These are phyloP conservation scores for Teleiodes luculella DNA, from an alignment of 2,888 invertebrate genomes.

Conservation along the genomic window DNA sequence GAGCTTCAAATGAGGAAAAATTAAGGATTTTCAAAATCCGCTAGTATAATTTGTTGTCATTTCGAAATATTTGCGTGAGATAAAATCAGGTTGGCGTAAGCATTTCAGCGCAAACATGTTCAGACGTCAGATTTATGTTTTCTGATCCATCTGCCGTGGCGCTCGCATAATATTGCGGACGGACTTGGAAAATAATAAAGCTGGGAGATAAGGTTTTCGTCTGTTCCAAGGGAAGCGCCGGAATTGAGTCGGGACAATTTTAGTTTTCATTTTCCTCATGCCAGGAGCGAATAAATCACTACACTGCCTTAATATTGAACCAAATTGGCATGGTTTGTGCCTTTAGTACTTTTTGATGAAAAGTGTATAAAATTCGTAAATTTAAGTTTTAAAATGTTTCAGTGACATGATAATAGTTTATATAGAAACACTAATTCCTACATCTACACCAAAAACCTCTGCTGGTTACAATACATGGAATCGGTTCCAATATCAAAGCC, in stretches of 20 bases:
- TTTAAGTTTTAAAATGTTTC: too few relatives aligned
- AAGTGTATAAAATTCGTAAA: too few relatives aligned
- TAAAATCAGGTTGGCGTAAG: conserved; percentile 34
- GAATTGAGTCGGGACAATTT: conserved; percentile 63
- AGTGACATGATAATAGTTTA: too few relatives aligned
- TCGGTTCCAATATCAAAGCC: background rate
- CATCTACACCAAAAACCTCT: too few relatives aligned
- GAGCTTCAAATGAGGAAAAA: conserved; percentile 1
- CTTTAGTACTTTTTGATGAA: too few relatives aligned
- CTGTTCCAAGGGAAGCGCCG: conserved; percentile 53
- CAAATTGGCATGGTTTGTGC: background rate
- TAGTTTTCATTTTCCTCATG: conserved; percentile 63
- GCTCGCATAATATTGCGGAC: conserved; percentile 71
- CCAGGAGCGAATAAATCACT: conserved; percentile 52
- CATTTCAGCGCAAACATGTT: conserved; percentile 63
- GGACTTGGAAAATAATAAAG: conserved; percentile 71
- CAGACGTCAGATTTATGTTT: conserved; percentile 71
- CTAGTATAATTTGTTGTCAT: conserved; percentile 9
- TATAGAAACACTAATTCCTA: too few relatives aligned
- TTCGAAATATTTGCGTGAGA: conserved; percentile 25
- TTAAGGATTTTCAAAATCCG: background rate
- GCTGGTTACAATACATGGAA: too few relatives aligned
- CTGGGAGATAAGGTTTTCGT: conserved; percentile 64
- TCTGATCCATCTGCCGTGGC: conserved; percentile 68
- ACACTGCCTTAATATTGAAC: conserved; percentile 9